Evolutionary conservation across 2,113 vertebrate genomes (phyloP), one percentile per base, ranked within the genome.

Genomic region (Suncus etruscus): DNA sequence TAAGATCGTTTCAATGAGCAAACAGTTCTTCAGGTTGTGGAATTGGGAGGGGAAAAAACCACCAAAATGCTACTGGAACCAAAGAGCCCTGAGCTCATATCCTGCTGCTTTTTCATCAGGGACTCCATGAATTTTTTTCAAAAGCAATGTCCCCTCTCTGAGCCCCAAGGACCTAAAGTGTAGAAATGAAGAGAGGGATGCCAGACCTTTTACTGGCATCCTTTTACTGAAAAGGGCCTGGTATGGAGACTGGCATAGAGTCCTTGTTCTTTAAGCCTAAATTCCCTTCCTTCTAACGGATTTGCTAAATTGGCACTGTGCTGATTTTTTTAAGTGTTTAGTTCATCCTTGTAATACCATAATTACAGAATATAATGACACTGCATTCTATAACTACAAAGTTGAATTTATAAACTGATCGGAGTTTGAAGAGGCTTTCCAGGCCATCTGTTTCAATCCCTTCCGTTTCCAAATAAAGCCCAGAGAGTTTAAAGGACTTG

Each of bases 351-450:
- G 48, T 95, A 94, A 95, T 94, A 92, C 89, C 93, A 85, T 95
- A 96, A 94, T 95, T 94, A 94, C 77, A 87, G 89, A 97, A 96
- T 91, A 94, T 94, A 96, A 94, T 91, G 93, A 95, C 91, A 89
- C 6, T 86, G 93, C 82, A 84, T 84, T 90, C 92, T 86, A 14
- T 78, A 87, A 87, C 90, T 87, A 86, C 47, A 74, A 94, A 93
- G 94, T 47, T 70, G 72, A 92, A 91, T 94, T 82, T 95, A 94
- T 73, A 93, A 93, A 93, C 93, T 93, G 92, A 89, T 89, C 91
- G 25, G 89, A 86, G 86, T 70, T 96, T 94, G 91, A 94, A 94
- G 83, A 90, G 81, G 48, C 76, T 95, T 75, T 32, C 32, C 69
- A 69, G 82, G 89, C 93, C 96, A 95, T 95, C 93, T 96, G 95